Base-by-base conservation (phyloP, 2,888 invertebrate species). In the Phyto melanocephala region DNA sequence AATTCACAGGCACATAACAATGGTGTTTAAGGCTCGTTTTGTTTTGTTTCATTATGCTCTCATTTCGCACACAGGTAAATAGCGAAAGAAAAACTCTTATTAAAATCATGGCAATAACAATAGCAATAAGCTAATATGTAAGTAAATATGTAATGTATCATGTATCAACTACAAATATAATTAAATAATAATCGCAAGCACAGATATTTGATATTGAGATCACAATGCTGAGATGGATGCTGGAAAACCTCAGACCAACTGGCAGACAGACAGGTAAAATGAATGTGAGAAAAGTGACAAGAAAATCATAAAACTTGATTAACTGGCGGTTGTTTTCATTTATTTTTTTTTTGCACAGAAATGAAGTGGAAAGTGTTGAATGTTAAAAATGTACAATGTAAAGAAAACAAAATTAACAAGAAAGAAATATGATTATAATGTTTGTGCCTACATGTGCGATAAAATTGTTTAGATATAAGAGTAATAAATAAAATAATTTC, bases 311-410 rank as follows among this genome's bases (percentile, higher is more conserved):
- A 70, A 78, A 78, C 79, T 71, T 79, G 82, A 75, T 71, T 75
- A 79, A 79, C 79, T 79, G 63, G 68, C 15, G 58, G 28, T 74
- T 28, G 37, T 5, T 28, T 28, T 28, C 13, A 68, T 52, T 52
- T 15, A 28, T 5, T 28, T 28, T 28, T 10, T 63, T 52, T 52
- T 15, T 33, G 37, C 17, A 45, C 67, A 50, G 40, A 67, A 78
- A 74, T 78, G 42, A 70, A 74, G 74, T 78, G 79, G 82, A 82
- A 79, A 82, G 82, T 82, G 82, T 82, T 79, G 79, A 75, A 78
- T 79, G 6, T 28, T 28, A 28, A 28, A 28, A 28, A 28, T 6
- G 28, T 28, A 28, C 28, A 28, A 79, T 78, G 56, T 37, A 15
- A 40, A 50, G 71, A 56, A 71, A 63, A 17, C 33, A 35, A 45